phyloP scores from a whole-genome alignment of 1,140 invertebrate genomes.

The Drosophila sp. region DNA sequence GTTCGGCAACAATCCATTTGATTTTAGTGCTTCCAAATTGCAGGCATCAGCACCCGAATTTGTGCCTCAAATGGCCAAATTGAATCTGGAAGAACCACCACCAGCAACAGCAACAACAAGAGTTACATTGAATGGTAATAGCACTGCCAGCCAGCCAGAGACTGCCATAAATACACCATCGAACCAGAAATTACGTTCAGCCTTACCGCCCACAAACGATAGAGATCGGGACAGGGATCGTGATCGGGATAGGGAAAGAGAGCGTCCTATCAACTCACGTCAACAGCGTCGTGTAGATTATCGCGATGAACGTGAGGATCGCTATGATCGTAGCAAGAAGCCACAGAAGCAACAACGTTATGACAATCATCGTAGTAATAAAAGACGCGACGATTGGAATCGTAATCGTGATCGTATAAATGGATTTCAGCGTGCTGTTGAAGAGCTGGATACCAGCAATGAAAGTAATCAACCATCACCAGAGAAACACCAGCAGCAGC shows the following conservation, averaged over 20 bases:
- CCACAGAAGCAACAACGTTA: constrained; percentile 76
- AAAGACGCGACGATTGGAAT: constrained; percentile 81
- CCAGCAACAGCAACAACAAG: constrained; percentile 15
- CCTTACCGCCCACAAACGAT: constrained; percentile 11
- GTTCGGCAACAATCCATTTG: constrained; percentile 70
- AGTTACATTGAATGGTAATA: constrained; percentile 30
- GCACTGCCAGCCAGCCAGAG: constrained; percentile 45
- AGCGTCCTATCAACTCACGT: constrained; percentile 29
- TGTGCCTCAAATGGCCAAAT: constrained; percentile 71
- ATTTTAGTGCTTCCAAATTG: constrained; percentile 72
- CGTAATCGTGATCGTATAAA: constrained; percentile 78
- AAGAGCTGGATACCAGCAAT: constrained; percentile 74
- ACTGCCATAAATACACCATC: constrained; percentile 34
- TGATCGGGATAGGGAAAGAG: constrained; percentile 24
- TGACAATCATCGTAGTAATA: constrained; percentile 80
- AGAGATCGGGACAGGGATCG: constrained; percentile 22
- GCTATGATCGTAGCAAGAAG: constrained; percentile 54
- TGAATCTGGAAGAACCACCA: constrained; percentile 42
- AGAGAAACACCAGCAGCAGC: constrained; percentile 69
- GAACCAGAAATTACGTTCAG: constrained; percentile 18
- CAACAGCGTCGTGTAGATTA: constrained; percentile 68
- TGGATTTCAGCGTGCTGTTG: constrained; percentile 61
- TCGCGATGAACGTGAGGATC: constrained; percentile 58
- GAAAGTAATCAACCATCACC: constrained; percentile 77
- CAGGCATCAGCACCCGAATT: constrained; percentile 79